Base-by-base conservation (phyloP, 2,797 vertebrate species). In the Xenentodon cancila region DNA sequence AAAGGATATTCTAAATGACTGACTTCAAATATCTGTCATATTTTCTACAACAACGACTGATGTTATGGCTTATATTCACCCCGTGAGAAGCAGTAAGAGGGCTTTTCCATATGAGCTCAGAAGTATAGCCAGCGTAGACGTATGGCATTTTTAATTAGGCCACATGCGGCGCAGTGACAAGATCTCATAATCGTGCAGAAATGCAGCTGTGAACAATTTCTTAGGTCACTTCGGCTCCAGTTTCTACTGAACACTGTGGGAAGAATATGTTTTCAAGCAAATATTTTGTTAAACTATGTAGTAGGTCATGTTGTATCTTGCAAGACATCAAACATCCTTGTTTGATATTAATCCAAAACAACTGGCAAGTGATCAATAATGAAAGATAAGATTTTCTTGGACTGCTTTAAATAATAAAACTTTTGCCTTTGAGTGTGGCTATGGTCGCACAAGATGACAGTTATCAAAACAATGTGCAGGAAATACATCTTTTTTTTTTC, bases 281-380 rank as follows among this genome's bases (percentile, higher is more conserved):
- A 69, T 62, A 55, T 64, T 62, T 63, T 75, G 75, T 82, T 78
- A 57, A 84, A 68, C 54, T 40, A 50, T 4, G 2, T 30, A 67
- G 71, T 59, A 55, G 75, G 79, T 84, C 73, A 76, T 6, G 55
- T 9, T 13, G 34, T 13, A 9, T 7, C 32, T 37, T 37, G 66
- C 70, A 70, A 77, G 83, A 81, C 71, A 82, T 82, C 71, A 84
- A 88, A 85, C 77, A 81, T 68, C 55, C 27, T 77, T 46, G 63
- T 77, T 50, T 70, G 73, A 61, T 80, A 56, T 76, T 78, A 58
- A 81, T 88, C 68, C 68, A 82, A 74, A 79, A 25, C 25, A 25
- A 25, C 64, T 72, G 80, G 79, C 56, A 48, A 76, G 53, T 20
- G 53, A 81, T 84, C 82, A 64, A 79, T 84, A 77, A 37, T 25